Base-by-base conservation (phyloP, 2,888 invertebrate genomes). In the Athalia rosae region DNA sequence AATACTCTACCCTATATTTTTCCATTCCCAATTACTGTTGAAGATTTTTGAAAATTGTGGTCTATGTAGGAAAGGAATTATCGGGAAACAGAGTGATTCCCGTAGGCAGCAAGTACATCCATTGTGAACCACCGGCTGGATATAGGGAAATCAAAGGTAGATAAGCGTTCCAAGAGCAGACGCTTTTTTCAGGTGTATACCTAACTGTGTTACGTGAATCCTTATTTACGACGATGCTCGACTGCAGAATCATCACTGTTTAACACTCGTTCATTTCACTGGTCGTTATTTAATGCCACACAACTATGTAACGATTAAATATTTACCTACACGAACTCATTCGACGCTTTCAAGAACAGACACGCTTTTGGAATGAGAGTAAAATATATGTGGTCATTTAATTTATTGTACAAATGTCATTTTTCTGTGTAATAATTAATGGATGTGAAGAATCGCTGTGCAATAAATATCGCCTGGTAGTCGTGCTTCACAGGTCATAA, bases 51-150 rank as follows among this genome's bases (percentile, higher is more conserved):
- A 41, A 77, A 67, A 41, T 71, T 74, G 28, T 74, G 6, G 50
- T 74, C 41, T 74, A 92, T 86, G 89, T 91, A 86, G 92, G 92
- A 90, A 92, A 91, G 89, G 93, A 91, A 89, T 91, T 94, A 87
- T 94, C 94, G 82, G 95, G 95, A 88, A 96, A 95, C 92, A 93
- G 95, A 89, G 91, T 93, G 83, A 93, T 94, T 91, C 94, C 95
- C 87, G 93, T 95, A 85, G 95, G 95, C 91, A 94, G 95, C 91
- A 94, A 94, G 89, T 93, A 94, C 90, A 92, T 95, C 85, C 95
- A 95, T 91, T 95, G 95, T 89, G 94, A 94, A 84, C 95, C 94
- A 80, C 95, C 95, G 83, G 91, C 92, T 84, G 93, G 92, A 89
- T 93, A 91, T 90, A 91, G 81, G 80, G 84, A 84, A 66, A 80